Conservation (phyloP, 2,113 vertebrate species). For the Atlantisia rogersi region DNA sequence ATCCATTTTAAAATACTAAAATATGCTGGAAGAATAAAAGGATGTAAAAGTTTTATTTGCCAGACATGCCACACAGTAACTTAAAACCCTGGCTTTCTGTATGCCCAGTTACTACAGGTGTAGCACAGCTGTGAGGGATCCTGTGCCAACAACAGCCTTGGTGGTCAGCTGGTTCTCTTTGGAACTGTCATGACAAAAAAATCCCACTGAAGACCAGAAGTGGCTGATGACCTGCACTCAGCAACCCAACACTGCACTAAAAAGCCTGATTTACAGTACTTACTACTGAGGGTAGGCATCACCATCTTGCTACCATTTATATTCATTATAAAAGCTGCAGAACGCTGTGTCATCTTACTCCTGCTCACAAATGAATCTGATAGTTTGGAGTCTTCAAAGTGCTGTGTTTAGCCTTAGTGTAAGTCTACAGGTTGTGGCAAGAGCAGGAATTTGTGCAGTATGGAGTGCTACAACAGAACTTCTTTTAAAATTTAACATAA, state of each 20-base stretch:
- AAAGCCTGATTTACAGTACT: background rate
- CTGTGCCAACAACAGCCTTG: background rate
- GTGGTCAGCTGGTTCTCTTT: background rate
- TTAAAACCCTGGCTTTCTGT: background rate
- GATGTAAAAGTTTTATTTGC: background rate
- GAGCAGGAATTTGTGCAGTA: background rate
- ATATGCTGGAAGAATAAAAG: background rate
- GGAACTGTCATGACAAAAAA: background rate
- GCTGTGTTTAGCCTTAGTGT: background rate
- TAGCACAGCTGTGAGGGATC: background rate
- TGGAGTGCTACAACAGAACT: background rate
- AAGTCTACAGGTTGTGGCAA: background rate
- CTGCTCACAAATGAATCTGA: background rate
- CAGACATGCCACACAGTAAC: background rate
- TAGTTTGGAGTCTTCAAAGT: background rate
- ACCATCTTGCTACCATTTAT: background rate
- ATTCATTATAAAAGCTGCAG: background rate
- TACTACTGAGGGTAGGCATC: background rate
- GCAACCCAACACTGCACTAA: background rate
- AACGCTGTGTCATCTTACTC: background rate
- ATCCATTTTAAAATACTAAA: background rate
- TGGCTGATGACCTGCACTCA: background rate
- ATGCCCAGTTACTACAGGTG: too few relatives aligned
- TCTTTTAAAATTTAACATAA: background rate
- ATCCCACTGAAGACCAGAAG: background rate